These are phyloP conservation scores for Oegoconia quadripuncta DNA, from an alignment of 2,888 invertebrate species.

Conservation along the genomic window DNA sequence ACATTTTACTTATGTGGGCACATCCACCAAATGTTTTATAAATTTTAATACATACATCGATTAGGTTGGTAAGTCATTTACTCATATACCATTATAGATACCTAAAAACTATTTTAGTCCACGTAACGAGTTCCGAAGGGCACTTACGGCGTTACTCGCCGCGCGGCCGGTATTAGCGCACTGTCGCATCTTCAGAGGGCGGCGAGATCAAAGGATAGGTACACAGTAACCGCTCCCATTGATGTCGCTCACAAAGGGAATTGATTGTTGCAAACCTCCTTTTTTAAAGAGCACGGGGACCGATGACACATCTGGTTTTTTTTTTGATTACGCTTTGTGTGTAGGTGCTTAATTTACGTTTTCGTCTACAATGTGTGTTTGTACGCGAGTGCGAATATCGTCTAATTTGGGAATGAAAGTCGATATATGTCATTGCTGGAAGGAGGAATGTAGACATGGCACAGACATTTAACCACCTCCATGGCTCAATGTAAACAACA, in stretches of 20 bases:
- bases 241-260: conserved; percentile 78
- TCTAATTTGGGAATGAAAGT: too few species aligned
- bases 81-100: neutral
- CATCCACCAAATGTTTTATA: too few species aligned
- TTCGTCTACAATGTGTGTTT: too few species aligned
- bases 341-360: conserved; percentile 10
- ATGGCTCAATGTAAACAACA: too few species aligned
- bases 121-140: conserved; percentile 22
- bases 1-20: too few species aligned
- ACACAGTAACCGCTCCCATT: conserved; percentile 76
- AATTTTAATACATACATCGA: too few species aligned
- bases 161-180: conserved; percentile 67
- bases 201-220: conserved; percentile 78
- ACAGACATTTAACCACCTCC: too few species aligned
- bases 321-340: conserved; percentile 38
- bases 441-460: too few species aligned
- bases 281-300: conserved; percentile 56
- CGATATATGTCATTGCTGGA: too few species aligned
- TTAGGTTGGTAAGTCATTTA: neutral
- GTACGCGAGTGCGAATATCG: too few species aligned
- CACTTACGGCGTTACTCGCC: conserved; percentile 53
- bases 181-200: conserved; percentile 76
- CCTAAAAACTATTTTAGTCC: conserved; percentile 7
- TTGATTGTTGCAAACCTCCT: conserved; percentile 77
- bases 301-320: conserved; percentile 64